Percentiles rank a stretch among this genome's conserved stretches.
Evolutionary conservation across 1,140 invertebrate species (phyloP).

Genomic region (Brachionus sp.): DNA sequence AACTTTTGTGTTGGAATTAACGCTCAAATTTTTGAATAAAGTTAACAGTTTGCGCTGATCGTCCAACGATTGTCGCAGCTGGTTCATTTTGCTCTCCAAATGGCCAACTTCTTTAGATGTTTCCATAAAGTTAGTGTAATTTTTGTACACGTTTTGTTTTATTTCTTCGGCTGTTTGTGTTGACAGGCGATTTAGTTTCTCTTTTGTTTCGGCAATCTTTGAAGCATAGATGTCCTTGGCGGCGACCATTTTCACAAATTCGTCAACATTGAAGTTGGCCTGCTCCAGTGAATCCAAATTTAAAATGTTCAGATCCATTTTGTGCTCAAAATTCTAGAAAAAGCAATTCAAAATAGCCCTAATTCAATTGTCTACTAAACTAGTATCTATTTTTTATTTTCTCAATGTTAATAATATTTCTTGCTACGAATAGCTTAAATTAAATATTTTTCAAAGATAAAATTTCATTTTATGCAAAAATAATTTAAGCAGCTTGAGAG

Average conservation of each 20-base stretch:
- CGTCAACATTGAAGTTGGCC: slow-evolving; percentile 21
- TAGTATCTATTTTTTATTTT: background rate
- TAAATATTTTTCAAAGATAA: background rate
- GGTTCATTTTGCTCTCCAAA: slow-evolving; percentile 42
- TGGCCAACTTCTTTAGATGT: slow-evolving; percentile 43
- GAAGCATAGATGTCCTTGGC: background rate
- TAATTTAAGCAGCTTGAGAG: background rate
- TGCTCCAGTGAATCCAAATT: slow-evolving; percentile 26
- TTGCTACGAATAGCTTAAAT: background rate
- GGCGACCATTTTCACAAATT: slow-evolving; percentile 10
- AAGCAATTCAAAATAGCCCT: background rate
- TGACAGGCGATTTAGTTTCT: slow-evolving; percentile 7
- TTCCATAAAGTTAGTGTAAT: slow-evolving; percentile 44
- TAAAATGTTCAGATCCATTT: background rate
- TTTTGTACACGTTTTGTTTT: slow-evolving; percentile 44
- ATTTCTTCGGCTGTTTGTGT: slow-evolving; percentile 41
- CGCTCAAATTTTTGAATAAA: slow-evolving; percentile 36
- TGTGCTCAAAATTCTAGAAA: background rate
- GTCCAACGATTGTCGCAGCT: slow-evolving; percentile 25
- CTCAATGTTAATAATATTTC: background rate
- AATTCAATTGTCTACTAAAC: background rate
- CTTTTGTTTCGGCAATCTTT: slow-evolving; percentile 29
- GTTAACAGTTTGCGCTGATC: slow-evolving; percentile 39
- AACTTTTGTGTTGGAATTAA: background rate
- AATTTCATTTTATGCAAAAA: slow-evolving; percentile 1